Percentiles rank a stretch among this genome's conserved stretches.
Evolutionary conservation across 2,888 invertebrate genomes (phyloP).

Genomic region (Agrotis puta): DNA sequence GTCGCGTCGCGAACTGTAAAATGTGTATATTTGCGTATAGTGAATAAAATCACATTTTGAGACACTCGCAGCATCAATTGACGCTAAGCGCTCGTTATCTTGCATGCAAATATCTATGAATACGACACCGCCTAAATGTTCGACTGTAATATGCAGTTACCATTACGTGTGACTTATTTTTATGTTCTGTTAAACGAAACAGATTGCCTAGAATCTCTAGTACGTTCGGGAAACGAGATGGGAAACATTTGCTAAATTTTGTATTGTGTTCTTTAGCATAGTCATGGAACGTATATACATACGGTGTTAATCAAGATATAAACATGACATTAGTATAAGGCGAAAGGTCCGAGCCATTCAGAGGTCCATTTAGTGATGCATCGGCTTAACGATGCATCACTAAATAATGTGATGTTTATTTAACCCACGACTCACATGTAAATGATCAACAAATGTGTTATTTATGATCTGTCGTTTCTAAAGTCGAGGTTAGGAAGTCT

Average conservation of each 20-base stretch:
- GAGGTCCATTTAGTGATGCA: no score
- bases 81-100: constrained; percentile 49
- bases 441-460: constrained; percentile 38
- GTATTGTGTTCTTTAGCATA: background rate
- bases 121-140: constrained; percentile 30
- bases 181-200: background rate
- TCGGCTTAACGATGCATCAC: background rate
- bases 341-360: constrained; percentile 12
- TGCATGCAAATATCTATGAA: constrained; percentile 54
- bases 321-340: constrained; percentile 6
- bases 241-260: background rate
- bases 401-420: constrained; percentile 36
- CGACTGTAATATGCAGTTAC: constrained; percentile 18
- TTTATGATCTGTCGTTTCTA: constrained; percentile 23
- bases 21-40: no score
- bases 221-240: no score
- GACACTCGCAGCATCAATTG: no score
- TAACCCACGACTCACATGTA: constrained; percentile 29
- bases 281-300: background rate
- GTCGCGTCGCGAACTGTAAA: no score
- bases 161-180: constrained; percentile 17
- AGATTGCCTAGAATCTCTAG: constrained; percentile 4
- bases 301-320: constrained; percentile 10
- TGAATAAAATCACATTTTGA: no score
- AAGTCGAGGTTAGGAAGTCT: constrained; percentile 7